phyloP scores from a whole-genome alignment of 2,797 vertebrate species.

The Rhabdophis nuchalis region DNA sequence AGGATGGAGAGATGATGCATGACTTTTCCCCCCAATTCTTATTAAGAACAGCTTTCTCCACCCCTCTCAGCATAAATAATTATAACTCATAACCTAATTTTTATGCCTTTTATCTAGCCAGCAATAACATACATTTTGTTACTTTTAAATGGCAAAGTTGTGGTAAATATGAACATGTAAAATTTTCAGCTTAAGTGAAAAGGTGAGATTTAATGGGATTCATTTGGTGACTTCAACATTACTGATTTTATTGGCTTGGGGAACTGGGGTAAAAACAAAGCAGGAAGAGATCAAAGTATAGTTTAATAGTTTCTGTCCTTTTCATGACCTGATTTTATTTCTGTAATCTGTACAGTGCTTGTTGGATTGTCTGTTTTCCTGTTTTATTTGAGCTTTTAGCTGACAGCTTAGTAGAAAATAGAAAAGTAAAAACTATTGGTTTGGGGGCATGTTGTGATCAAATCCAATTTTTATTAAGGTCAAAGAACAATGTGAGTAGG shows the following conservation, averaged over 20 bases:
- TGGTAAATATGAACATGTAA: not conserved
- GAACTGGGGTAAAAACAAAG: not conserved
- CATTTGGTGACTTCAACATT: conserved; percentile 21
- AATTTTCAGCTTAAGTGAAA: conserved; percentile 25
- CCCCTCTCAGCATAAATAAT: conserved; percentile 31
- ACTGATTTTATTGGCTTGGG: conserved; percentile 28
- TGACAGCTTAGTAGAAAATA: conserved; percentile 36
- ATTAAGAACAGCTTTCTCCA: conserved; percentile 21
- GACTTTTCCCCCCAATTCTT: conserved; percentile 15
- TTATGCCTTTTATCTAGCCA: conserved; percentile 27
- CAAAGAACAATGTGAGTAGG: not conserved
- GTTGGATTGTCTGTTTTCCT: conserved; percentile 28
- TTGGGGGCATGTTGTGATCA: not conserved
- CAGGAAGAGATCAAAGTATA: conserved; percentile 24
- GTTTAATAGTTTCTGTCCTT: conserved; percentile 33
- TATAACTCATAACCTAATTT: conserved; percentile 50
- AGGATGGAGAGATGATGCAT: not conserved
- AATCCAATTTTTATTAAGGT: not conserved
- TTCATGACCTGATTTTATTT: conserved; percentile 25
- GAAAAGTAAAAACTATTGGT: not conserved
- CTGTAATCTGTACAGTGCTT: conserved; percentile 26
- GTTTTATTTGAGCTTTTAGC: conserved; percentile 24
- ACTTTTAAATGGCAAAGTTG: conserved; percentile 2
- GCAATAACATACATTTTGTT: not conserved
- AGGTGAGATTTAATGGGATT: conserved; percentile 37